Base-by-base conservation (phyloP, 2,113 vertebrate species). In the Megaceryle maxima region DNA sequence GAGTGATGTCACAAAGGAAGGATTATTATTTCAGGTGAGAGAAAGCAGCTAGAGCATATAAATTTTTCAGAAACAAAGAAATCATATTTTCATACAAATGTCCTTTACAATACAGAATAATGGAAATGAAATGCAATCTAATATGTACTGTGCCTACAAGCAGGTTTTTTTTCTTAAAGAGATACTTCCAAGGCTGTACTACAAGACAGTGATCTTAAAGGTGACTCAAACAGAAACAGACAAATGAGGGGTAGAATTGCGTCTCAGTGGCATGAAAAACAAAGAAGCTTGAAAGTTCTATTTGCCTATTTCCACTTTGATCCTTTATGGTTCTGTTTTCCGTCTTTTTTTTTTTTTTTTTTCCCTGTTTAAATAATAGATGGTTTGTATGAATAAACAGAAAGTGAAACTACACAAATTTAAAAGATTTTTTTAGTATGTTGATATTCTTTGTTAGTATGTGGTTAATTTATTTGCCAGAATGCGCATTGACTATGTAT, bases 21-120 rank as follows among this genome's bases (percentile, higher is more conserved):
- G 18, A 60, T 90, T 92, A 60, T 86, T 93, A 74, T 90, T 96
- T 92, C 56, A 87, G 64, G 48, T 82, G 51, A 86, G 33, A 81
- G 16, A 90, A 67, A 77, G 29, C 63, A 95, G 39, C 28, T 67
- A 78, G 21, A 88, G 26, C 13, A 81, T 60, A 94, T 81, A 96
- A 87, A 83, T 95, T 94, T 90, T 90, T 93, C 33, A 87, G 68
- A 96, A 95, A 90, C 37, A 95, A 94, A 70, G 24, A 57, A 82
- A 83, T 35, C 37, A 22, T 11, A 2, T 75, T 88, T 84, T 87
- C 43, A 75, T 81, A 55, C 16, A 92, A 88, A 86, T 33, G 3
- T 64, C 29, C 55, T 83, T 87, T 94, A 16, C 37, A 86, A 88
- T 64, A 77, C 3, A 83, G 60, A 92, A 56, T 22, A 86, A 64